Conservation (phyloP, 1,140 invertebrate species). For the Stenopsyche tienmushanensis region DNA sequence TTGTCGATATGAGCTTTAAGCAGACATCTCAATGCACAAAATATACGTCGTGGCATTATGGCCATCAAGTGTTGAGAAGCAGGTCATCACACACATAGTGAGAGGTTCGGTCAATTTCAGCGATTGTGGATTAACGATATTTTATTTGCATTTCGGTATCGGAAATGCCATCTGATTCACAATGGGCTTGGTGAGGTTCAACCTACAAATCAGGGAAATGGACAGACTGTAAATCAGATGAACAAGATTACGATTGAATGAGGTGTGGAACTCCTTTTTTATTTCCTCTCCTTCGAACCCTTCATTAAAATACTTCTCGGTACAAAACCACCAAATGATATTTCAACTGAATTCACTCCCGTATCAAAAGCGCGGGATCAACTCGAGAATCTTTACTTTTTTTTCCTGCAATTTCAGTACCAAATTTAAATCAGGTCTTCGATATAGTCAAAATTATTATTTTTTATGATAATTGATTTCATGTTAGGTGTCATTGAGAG, state of each 20-base stretch:
- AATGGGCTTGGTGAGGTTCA: slow-evolving; percentile 27
- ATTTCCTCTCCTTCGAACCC: neutral
- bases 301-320: slow-evolving; percentile 24
- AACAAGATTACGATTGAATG: slow-evolving; percentile 25
- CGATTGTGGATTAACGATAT: slow-evolving; percentile 22
- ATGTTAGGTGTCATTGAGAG: no score
- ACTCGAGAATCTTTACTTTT: no score
- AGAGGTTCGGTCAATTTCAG: neutral
- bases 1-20: no score
- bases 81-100: neutral
- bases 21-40: no score
- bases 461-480: no score
- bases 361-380: no score
- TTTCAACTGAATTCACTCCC: no score
- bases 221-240: slow-evolving; percentile 36
- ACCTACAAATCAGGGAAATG: slow-evolving; percentile 32
- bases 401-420: no score
- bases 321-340: no score
- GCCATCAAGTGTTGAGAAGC: neutral
- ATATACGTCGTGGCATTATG: no score
- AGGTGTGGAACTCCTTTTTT: slow-evolving; percentile 15
- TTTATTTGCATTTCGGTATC: slow-evolving; percentile 24
- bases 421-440: no score
- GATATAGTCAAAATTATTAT: no score
- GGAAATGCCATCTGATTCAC: slow-evolving; percentile 32